Conservation (phyloP, 2,888 invertebrate genomes). For the Celastrina argiolus region DNA sequence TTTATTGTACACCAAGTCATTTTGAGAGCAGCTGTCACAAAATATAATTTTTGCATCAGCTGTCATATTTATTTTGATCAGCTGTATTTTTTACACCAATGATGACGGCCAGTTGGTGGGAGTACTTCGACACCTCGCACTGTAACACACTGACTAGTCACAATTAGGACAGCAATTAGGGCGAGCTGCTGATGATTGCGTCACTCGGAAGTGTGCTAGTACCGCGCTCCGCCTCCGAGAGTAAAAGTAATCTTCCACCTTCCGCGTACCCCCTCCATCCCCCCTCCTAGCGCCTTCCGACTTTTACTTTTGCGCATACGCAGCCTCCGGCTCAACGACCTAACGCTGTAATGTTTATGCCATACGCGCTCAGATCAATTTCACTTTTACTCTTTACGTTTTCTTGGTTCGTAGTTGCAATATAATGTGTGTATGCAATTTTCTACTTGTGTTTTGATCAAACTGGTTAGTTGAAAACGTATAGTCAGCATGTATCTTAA, state of each 20-base stretch:
- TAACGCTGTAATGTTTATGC: conserved; percentile 9
- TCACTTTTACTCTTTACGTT: background rate
- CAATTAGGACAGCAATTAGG: background rate
- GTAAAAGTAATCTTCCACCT: conserved; percentile 70
- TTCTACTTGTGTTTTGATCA: background rate
- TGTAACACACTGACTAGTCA: background rate
- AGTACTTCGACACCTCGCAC: too few relatives aligned
- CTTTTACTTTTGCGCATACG: conserved; percentile 62
- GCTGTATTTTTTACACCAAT: too few relatives aligned
- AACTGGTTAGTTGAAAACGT: background rate
- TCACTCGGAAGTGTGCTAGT: conserved; percentile 16
- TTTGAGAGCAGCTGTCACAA: too few relatives aligned
- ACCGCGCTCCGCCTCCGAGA: conserved; percentile 41
- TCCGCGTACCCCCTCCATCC: conserved; percentile 46
- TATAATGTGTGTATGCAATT: background rate
- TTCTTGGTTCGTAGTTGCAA: background rate
- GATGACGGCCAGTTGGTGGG: too few relatives aligned
- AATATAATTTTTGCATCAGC: too few relatives aligned
- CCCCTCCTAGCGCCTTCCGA: conserved; percentile 48
- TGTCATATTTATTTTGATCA: too few relatives aligned
- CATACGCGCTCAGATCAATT: conserved; percentile 14
- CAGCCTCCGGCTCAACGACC: conserved; percentile 19
- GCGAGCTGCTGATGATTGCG: background rate
- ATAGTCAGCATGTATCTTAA: too few relatives aligned
- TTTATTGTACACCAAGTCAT: too few relatives aligned